Base-by-base conservation (phyloP, 2,113 vertebrate species). In the Osmerus eperlanus region DNA sequence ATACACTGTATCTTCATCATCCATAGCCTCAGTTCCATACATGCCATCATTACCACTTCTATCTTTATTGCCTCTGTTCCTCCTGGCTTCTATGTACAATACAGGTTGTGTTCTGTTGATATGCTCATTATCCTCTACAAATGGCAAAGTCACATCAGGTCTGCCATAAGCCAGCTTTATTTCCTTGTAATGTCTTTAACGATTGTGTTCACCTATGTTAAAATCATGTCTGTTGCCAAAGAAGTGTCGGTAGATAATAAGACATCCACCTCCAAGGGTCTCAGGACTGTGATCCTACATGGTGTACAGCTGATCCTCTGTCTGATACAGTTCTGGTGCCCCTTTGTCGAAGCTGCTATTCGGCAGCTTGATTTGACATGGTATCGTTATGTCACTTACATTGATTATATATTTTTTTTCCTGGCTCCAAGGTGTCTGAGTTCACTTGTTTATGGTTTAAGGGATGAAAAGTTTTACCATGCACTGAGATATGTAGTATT, bases 371-470 rank as follows among this genome's bases (percentile, higher is more conserved):
- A 76, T 65, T 6, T 19, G 16, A 18, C 52, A 1, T 2, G 56
- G 8, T 67, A 3, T 52, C 0, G 58, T 4, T 9, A 59, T 3
- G 41, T 76, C 18, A 52, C 64, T 19, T 84, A 71, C 23, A 68
- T 73, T 25, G 72, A 82, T 2, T 89, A 81, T 8, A 55, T 87
- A 0, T 13, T 11, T 0, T 88, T 88, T 58, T 58, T 16, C 65
- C 41, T 86, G 2, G 61, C 73, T 9, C 82, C 84, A 18, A 71
- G 71, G 64, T 87, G 83, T 67, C 25, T 88, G n/a, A 84, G 82
- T 68, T 82, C 84, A 73, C 84, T 89, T 7, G 76, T 89, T 65
- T 87, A 89, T 62, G 84, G 84, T 8, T 69, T 89, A 4, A 84
- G 85, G 4, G 85, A 89, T 59, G 67, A 85, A 4, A 29, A 0